Base-by-base conservation (phyloP, 2,113 vertebrate genomes). In the Nettapus auritus region DNA sequence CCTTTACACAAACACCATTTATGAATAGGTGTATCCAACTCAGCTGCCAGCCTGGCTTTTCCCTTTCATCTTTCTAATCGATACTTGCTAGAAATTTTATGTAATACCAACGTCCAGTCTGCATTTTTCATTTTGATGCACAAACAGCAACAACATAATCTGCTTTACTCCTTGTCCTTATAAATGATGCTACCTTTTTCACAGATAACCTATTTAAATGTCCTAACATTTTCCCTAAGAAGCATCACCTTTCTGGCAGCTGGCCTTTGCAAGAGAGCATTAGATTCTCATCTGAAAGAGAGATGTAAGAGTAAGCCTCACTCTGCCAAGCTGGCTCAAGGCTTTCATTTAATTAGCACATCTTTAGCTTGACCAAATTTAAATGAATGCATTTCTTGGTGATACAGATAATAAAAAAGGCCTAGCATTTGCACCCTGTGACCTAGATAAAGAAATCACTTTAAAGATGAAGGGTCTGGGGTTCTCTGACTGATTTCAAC, bases 281-380 rank as follows among this genome's bases (percentile, higher is more conserved):
- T 76, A 63, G 71, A 89, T 56, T 91, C 48, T 78, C 40, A 31
- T 56, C 33, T 42, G 73, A 89, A 96, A 95, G 67, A 90, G 48
- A 46, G 8, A 33, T 78, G 8, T 83, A 69, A 77, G 34, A 66
- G 31, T 34, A 91, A 89, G 29, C 12, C 40, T 82, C 68, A 59
- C 14, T 9, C n/a, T 48, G 13, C 76, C 71, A 50, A 88, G 31
- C 33, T 92, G n/a, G 85, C 42, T 79, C 40, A 79, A 86, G 44
- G 44, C 15, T 56, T 88, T 78, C 10, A 57, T 73, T 87, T 82
- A 87, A 89, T 67, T 84, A 68, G 33, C 4, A 15, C 33, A 76
- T 44, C n/a, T 84, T 70, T 81, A 69, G 40, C 28, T 67, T 53
- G 68, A 33, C n/a, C 50, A 75, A 76, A 84, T 79, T 91, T 85